Percentiles rank a stretch among this genome's conserved stretches.
phyloP scores from a whole-genome alignment of 2,888 invertebrate species.

The Pachliopta kotzebuea region DNA sequence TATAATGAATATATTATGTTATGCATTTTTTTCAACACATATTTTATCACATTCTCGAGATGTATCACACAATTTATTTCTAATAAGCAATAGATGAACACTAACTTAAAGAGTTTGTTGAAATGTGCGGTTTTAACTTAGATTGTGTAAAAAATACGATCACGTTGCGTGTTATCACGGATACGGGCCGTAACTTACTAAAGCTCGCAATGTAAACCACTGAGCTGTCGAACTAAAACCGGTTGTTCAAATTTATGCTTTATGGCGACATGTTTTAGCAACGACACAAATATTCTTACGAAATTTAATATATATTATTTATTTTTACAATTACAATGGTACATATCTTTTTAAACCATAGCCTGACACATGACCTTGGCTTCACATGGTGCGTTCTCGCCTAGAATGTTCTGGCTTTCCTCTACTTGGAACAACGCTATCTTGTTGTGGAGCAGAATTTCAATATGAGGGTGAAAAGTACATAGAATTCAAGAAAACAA shows the following conservation, averaged over 20 bases:
- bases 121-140: neutral
- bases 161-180: neutral
- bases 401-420: too few species aligned
- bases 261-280: conserved; percentile 5
- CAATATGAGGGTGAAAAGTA: too few species aligned
- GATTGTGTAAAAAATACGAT: neutral
- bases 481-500: too few species aligned
- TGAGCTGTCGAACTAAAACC: conserved; percentile 7
- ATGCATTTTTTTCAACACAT: neutral
- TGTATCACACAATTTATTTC: neutral
- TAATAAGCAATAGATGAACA: neutral
- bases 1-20: neutral
- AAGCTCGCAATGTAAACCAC: neutral
- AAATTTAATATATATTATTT: neutral
- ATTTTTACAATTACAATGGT: neutral
- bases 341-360: too few species aligned
- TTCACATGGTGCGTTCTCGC: too few species aligned
- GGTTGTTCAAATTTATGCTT: conserved; percentile 12
- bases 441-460: too few species aligned
- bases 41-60: neutral
- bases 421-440: too few species aligned
- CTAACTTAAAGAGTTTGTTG: too few species aligned
- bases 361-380: too few species aligned
- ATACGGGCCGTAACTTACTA: conserved; percentile 10
- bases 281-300: conserved; percentile 1